A percentile compares a stretch with the other conserved stretches of the same genome.
Conservation (phyloP, 2,888 invertebrate species). For the Nomada flava region DNA sequence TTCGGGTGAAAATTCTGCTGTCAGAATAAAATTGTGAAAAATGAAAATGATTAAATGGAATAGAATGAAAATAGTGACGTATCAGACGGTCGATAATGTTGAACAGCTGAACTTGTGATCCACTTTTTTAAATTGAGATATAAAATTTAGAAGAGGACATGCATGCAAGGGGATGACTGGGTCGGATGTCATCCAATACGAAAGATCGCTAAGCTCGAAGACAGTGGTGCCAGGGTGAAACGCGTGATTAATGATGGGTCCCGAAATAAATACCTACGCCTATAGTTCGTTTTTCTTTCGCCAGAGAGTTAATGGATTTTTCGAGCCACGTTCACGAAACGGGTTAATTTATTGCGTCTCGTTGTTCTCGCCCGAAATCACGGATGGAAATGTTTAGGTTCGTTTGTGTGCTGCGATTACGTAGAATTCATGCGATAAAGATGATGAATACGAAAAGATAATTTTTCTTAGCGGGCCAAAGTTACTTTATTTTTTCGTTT, state of each 20-base stretch:
- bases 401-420: not conserved
- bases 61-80: not conserved
- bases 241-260: constrained; percentile 68
- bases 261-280: constrained; percentile 60
- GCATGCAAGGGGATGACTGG: constrained; percentile 10
- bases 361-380: not conserved
- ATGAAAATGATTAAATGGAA: not conserved
- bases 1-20: too few species aligned
- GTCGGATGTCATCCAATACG: constrained; percentile 60
- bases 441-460: constrained; percentile 20
- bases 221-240: constrained; percentile 57
- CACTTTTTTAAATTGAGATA: constrained; percentile 55
- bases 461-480: not conserved
- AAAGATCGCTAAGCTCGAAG: constrained; percentile 68
- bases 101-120: not conserved
- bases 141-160: constrained; percentile 22
- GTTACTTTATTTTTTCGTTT: not conserved
- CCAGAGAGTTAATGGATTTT: constrained; percentile 60
- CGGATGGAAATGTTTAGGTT: not conserved
- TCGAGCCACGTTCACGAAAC: constrained; percentile 30
- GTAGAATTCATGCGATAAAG: constrained; percentile 12
- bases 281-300: constrained; percentile 37
- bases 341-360: constrained; percentile 31
- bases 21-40: too few species aligned
- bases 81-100: not conserved